These are phyloP conservation scores for Chloroceryle aenea DNA, from an alignment of 2,113 vertebrate genomes.

Conservation along the genomic window DNA sequence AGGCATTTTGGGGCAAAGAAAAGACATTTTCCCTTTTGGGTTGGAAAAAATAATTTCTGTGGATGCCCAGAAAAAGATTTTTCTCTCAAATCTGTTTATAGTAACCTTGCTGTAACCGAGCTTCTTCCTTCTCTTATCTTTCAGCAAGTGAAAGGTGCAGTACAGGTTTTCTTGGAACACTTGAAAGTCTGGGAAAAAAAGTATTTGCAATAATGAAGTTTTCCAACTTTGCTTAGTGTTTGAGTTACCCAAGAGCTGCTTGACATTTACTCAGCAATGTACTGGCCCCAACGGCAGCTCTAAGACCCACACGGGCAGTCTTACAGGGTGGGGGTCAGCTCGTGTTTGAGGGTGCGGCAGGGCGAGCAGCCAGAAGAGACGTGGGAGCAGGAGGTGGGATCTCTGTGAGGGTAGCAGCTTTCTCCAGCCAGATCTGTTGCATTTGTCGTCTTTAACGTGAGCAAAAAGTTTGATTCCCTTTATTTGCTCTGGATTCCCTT, in stretches of 20 bases:
- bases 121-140: neutral
- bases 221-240: neutral
- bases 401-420: neutral
- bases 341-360: rapidly evolving
- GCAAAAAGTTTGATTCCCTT: neutral
- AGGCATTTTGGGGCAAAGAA: neutral
- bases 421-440: neutral
- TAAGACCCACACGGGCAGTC: rapidly evolving
- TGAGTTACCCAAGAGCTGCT: conserved; percentile 51
- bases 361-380: rapidly evolving
- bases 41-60: neutral
- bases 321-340: neutral
- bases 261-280: neutral
- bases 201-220: neutral
- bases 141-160: neutral
- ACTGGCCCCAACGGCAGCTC: rapidly evolving
- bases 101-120: neutral
- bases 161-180: neutral
- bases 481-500: neutral
- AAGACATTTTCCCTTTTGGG: neutral
- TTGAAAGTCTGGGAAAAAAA: neutral
- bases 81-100: neutral
- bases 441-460: neutral
- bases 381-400: neutral
- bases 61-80: neutral